These are phyloP conservation scores for Pitta sordida DNA, from an alignment of 2,113 vertebrate species.

Conservation along the genomic window DNA sequence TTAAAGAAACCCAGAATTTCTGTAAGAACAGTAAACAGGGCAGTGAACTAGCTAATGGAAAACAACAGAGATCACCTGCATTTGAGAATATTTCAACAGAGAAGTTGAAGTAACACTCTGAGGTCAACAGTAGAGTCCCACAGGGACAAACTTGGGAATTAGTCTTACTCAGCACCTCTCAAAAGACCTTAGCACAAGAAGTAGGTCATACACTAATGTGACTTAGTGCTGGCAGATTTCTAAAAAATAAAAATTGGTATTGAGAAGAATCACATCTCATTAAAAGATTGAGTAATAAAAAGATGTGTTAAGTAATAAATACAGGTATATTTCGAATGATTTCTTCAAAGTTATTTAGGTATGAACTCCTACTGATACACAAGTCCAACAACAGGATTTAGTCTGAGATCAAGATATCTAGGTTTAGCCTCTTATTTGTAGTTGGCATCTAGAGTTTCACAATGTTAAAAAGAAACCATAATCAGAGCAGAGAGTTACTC, in stretches of 20 bases:
- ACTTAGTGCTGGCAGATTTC: background rate
- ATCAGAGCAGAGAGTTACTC: background rate
- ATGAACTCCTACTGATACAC: background rate
- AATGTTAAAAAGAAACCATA: background rate
- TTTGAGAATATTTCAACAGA: background rate
- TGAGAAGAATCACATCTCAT: background rate
- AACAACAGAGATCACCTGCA: background rate
- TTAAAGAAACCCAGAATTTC: background rate
- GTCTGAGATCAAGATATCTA: background rate
- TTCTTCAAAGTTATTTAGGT: background rate
- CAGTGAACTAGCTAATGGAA: background rate
- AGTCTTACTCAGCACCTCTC: background rate
- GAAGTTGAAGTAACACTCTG: background rate
- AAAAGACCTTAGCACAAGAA: constrained; percentile 12
- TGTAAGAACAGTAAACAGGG: background rate
- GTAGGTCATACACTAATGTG: background rate
- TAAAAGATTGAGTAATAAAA: background rate
- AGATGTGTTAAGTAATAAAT: background rate
- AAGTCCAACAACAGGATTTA: background rate
- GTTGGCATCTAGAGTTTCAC: background rate
- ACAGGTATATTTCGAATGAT: background rate
- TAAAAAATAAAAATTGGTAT: background rate
- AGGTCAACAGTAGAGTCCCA: background rate
- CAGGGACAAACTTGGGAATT: background rate
- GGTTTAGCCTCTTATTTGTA: background rate